Evolutionary conservation across 2,113 vertebrate genomes (phyloP).

Genomic region (Laticauda colubrina): DNA sequence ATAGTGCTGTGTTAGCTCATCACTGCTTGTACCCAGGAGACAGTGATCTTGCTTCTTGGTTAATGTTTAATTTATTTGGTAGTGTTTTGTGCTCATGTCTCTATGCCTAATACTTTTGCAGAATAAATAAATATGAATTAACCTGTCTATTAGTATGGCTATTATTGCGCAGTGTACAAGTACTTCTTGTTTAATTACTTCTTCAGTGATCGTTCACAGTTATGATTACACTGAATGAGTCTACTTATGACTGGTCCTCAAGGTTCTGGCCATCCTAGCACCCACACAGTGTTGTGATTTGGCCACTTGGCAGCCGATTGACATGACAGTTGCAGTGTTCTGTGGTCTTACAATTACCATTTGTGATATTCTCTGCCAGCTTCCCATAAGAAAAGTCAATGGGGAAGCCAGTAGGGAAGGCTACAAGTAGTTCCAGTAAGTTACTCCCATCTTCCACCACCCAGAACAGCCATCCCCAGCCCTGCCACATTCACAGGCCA

Average conservation of each 20-base stretch:
- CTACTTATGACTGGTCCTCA: background rate
- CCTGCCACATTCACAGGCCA: background rate
- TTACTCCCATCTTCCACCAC: background rate
- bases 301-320: background rate
- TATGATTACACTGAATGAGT: background rate
- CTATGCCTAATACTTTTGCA: slow-evolving; percentile 43
- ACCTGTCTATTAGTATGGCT: background rate
- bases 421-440: background rate
- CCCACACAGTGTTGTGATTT: background rate
- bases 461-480: background rate
- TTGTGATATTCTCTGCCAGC: background rate
- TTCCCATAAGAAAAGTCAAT: background rate
- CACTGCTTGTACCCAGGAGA: slow-evolving; percentile 32
- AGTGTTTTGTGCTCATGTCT: slow-evolving; percentile 43
- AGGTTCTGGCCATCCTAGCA: background rate
- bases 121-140: slow-evolving; percentile 58
- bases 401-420: background rate
- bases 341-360: background rate
- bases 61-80: slow-evolving; percentile 69
- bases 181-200: background rate
- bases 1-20: background rate
- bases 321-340: background rate
- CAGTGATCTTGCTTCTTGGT: slow-evolving; percentile 43
- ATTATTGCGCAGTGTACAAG: background rate
- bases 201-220: background rate